Conservation (phyloP, 1,140 invertebrate genomes). For the Meloidogyne floridensis region DNA sequence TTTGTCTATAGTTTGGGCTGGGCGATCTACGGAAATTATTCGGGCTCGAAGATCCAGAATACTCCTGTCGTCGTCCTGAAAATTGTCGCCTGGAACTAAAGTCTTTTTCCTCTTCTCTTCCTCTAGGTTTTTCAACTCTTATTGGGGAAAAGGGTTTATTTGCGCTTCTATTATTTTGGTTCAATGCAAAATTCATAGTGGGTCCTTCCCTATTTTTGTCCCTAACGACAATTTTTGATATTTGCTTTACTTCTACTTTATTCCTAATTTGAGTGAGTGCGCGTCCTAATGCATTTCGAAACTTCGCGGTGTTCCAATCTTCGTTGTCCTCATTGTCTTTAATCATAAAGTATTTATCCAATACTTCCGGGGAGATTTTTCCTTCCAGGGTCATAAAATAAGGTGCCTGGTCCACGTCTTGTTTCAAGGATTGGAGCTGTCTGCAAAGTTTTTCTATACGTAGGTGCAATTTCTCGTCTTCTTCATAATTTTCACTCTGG, state of each 20-base stretch:
- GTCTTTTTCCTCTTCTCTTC: not conserved
- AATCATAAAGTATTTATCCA: slow-evolving; percentile 2
- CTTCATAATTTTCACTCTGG: not conserved
- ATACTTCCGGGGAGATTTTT: not conserved
- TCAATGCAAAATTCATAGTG: not conserved
- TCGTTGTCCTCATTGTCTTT: slow-evolving; percentile 13
- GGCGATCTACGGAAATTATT: no score
- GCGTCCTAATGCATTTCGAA: not conserved
- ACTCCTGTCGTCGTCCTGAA: no score
- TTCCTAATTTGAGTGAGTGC: slow-evolving; percentile 10
- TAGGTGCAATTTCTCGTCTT: not conserved
- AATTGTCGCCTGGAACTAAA: no score
- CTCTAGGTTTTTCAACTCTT: not conserved
- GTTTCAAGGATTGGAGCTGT: slow-evolving; percentile 2
- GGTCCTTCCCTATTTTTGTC: not conserved
- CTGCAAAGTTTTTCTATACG: not conserved
- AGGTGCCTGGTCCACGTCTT: not conserved
- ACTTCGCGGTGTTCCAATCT: slow-evolving; percentile 16
- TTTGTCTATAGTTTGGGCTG: no score
- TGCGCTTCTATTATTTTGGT: no score
- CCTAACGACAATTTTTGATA: not conserved
- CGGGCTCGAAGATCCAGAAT: no score
- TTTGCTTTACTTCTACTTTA: slow-evolving; percentile 4
- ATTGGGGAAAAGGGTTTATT: not conserved
- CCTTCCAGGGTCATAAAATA: slow-evolving; percentile 9